Base-by-base conservation (phyloP, 1,140 invertebrate genomes). In the Sogatella furcifera region DNA sequence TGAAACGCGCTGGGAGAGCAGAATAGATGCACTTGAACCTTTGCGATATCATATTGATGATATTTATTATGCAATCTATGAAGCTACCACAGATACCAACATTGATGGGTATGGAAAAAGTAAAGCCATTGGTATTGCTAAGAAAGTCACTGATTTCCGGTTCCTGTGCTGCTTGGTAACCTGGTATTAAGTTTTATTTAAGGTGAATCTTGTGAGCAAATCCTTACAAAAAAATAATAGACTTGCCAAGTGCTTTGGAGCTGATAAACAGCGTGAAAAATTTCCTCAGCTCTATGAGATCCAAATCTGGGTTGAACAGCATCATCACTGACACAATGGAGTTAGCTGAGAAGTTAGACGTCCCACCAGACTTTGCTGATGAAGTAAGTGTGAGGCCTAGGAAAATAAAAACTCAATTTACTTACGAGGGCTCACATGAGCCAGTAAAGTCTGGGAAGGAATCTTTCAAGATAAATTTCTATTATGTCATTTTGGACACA, bases 1-100 rank as follows among this genome's bases (percentile, higher is more conserved):
- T 43, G 31, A 57, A 14, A 52, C 59, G 13, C 52, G 59, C 1
- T 61, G 59, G 59, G 59, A 61, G 17, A 42, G 28, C 14, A 41
- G 54, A 21, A 61, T 61, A 38, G 38, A 55, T 31, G 19, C 34
- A 17, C 13, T 61, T 0, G 46, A 60, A 55, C 24, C 62, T 46
- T 43, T 10, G 41, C 10, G n/a, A 42, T n/a, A 42, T n/a, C 41
- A 42, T 10, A 42, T 42, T 10, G 41, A 42, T 42, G 41, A 42
- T 10, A 42, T 42, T 10, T 42, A 42, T 42, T 42, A 42, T n/a
- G n/a, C 41, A 10, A 42, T n/a, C 41, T 42, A 42, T 42, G 41
- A 42, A 42, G 41, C 10, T 10, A 42, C 41, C n/a, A 42, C 41
- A 42, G 41, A 10, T 42, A 10, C 41, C 41, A 42, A 42, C 10